A percentile compares a stretch with the other conserved stretches of the same genome.
phyloP scores from a whole-genome alignment of 2,797 vertebrate species.

The Argentina silus region DNA sequence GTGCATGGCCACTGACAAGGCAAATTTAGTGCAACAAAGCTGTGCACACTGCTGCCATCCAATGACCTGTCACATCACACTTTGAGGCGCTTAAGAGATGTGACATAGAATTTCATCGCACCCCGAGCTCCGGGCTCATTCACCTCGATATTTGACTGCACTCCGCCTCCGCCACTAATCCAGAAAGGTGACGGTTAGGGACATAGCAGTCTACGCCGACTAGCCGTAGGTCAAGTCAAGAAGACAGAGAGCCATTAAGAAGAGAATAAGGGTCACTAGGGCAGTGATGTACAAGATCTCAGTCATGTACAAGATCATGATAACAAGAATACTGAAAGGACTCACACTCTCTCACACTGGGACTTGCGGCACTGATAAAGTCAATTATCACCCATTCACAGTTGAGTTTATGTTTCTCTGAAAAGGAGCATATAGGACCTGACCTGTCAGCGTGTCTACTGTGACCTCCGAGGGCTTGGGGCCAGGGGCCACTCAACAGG shows the following conservation, averaged over 20 bases:
- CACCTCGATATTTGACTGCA: constrained; percentile 24
- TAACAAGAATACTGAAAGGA: too few species aligned
- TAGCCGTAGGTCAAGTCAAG: too few species aligned
- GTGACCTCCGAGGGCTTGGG: constrained; percentile 24
- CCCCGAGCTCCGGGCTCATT: constrained; percentile 23
- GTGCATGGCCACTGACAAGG: background rate
- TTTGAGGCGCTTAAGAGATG: constrained; percentile 29
- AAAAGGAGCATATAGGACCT: constrained; percentile 27
- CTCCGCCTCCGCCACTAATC: constrained; percentile 18
- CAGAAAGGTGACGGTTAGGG: too few species aligned
- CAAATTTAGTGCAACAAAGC: background rate
- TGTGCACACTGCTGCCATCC: constrained; percentile 36
- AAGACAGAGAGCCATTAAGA: too few species aligned
- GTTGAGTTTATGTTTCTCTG: constrained; percentile 9
- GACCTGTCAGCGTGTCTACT: constrained; percentile 47
- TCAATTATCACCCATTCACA: too few species aligned
- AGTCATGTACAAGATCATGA: too few species aligned
- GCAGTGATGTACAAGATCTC: too few species aligned
- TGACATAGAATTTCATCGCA: constrained; percentile 41
- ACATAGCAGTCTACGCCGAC: too few species aligned
- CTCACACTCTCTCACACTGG: background rate
- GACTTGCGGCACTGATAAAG: too few species aligned
- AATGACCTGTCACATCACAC: constrained; percentile 42
- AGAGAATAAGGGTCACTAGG: too few species aligned
- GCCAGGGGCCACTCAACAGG: constrained; percentile 46